Conservation (phyloP, 2,888 invertebrate species). For the Aspidiotus rigidus region DNA sequence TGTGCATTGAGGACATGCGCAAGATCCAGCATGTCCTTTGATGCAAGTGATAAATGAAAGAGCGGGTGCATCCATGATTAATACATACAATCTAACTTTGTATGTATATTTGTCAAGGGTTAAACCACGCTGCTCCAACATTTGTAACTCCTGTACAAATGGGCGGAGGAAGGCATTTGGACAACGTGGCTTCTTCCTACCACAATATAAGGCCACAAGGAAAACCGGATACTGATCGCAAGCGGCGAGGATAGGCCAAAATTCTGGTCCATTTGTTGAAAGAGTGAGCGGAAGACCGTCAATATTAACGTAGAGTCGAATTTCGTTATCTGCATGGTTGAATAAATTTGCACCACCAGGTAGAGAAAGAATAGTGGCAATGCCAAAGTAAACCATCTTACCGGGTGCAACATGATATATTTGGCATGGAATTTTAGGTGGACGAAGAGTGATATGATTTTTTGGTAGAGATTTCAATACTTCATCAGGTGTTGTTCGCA, state of each 20-base stretch:
- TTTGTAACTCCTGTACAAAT: background rate
- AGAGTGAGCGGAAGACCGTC: background rate
- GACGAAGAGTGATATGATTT: background rate
- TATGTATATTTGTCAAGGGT: background rate
- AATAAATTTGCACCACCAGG: background rate
- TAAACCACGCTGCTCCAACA: background rate
- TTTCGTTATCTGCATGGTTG: background rate
- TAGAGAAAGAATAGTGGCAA: background rate
- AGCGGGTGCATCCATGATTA: background rate
- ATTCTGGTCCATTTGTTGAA: background rate
- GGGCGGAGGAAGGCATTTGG: background rate
- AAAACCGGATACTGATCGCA: background rate
- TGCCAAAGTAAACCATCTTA: background rate
- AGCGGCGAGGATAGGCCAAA: background rate
- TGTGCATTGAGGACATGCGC: background rate
- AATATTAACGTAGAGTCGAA: background rate
- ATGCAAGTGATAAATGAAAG: background rate
- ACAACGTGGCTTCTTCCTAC: background rate
- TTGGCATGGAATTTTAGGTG: background rate
- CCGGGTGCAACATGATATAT: background rate
- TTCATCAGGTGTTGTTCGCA: too few species aligned
- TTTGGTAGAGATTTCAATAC: too few species aligned
- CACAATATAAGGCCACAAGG: background rate
- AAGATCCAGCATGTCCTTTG: background rate
- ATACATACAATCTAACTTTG: background rate